These are phyloP conservation scores for Nymphalis io DNA, from an alignment of 1,140 invertebrate genomes.

Conservation along the genomic window DNA sequence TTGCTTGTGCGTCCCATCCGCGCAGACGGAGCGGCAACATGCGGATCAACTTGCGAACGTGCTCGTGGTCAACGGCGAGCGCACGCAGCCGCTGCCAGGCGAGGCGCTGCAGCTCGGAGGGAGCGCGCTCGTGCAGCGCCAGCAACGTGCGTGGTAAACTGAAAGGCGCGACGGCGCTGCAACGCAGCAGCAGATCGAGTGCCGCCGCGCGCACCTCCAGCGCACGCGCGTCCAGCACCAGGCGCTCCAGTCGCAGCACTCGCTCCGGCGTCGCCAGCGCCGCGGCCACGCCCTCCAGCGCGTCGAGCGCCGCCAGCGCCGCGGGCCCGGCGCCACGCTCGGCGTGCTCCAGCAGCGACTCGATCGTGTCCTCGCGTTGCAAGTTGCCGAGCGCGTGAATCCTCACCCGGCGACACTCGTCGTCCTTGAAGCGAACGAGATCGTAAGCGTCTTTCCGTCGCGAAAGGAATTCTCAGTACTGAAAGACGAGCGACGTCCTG, in stretches of 20 bases:
- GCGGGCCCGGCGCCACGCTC: conserved; percentile 28
- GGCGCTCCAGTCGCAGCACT: conserved; percentile 33
- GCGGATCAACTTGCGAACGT: conserved; percentile 34
- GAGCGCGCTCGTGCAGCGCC: conserved; percentile 30
- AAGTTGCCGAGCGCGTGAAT: conserved; percentile 54
- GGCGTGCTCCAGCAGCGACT: conserved; percentile 47
- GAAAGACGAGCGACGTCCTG: no score
- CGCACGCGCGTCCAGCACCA: conserved; percentile 37
- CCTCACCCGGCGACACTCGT: conserved; percentile 40
- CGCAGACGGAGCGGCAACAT: conserved; percentile 34
- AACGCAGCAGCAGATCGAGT: conserved; percentile 47
- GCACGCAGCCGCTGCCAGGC: conserved; percentile 49
- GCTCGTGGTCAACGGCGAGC: conserved; percentile 29
- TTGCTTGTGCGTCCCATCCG: conserved; percentile 44
- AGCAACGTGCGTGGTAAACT: conserved; percentile 34
- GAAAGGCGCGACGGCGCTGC: conserved; percentile 31
- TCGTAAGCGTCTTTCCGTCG: neutral
- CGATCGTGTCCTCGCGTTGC: conserved; percentile 43
- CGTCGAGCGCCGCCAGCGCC: conserved; percentile 39
- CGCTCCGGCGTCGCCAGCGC: conserved; percentile 23
- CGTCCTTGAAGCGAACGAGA: conserved; percentile 38
- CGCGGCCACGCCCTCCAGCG: conserved; percentile 28
- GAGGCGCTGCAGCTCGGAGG: conserved; percentile 44
- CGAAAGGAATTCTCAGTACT: no score
- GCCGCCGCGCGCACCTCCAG: conserved; percentile 53